Percentiles rank a stretch among this genome's conserved stretches.
Conservation (phyloP, 1,140 invertebrate genomes). For the Bombyx mandarina region DNA sequence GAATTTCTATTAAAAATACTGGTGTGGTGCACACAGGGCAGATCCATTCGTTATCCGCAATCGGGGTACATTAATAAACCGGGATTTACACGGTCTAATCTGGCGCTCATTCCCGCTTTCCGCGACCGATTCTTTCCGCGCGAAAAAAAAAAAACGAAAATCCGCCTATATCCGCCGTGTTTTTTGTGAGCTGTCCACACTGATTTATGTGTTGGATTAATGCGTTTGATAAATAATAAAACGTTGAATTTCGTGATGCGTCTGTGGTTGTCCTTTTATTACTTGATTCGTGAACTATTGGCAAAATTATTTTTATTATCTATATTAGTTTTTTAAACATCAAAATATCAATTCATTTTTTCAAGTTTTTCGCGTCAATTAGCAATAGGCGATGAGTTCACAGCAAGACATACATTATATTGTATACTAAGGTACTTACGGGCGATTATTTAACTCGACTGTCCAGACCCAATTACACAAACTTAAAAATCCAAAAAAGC, state of each 20-base stretch:
- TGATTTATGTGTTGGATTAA: constrained; percentile 64
- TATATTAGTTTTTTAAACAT: too few species aligned
- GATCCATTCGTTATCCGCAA: constrained; percentile 55
- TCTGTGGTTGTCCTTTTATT: too few species aligned
- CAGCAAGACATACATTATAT: too few species aligned
- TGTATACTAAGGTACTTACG: too few species aligned
- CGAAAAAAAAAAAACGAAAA: constrained; percentile 28
- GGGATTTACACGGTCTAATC: constrained; percentile 62
- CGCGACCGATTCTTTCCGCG: constrained; percentile 62
- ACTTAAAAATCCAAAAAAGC: too few species aligned
- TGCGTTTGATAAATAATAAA: constrained; percentile 57
- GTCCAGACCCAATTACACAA: too few species aligned
- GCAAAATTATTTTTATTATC: too few species aligned
- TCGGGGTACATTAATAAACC: constrained; percentile 63
- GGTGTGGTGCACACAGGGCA: constrained; percentile 12
- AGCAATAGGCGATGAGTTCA: too few species aligned
- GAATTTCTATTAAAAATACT: constrained; percentile 3
- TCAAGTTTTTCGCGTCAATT: too few species aligned
- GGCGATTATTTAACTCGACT: too few species aligned
- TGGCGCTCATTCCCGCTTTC: constrained; percentile 65
- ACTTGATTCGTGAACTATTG: too few species aligned
- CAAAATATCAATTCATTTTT: too few species aligned
- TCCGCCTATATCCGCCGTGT: constrained; percentile 27
- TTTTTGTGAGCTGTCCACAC: constrained; percentile 26
- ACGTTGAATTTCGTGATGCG: constrained; percentile 2